These are phyloP conservation scores for Picathartes gymnocephalus DNA, from an alignment of 2,113 vertebrate species.

Conservation along the genomic window DNA sequence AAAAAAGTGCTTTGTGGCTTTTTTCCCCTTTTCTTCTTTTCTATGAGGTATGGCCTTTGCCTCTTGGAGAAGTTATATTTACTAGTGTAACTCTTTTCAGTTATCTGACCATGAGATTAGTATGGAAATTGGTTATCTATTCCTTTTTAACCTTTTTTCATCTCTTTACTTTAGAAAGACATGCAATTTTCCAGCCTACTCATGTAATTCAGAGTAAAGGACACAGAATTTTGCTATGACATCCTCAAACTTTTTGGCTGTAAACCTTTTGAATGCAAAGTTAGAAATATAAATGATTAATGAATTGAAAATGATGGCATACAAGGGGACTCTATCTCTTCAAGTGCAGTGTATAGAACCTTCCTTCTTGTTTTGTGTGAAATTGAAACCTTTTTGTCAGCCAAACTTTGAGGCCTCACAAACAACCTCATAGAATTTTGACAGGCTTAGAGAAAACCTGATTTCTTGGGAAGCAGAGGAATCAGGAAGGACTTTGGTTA, in stretches of 20 bases:
- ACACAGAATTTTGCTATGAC: background rate
- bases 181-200: background rate
- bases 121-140: background rate
- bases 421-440: background rate
- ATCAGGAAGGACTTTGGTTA: background rate
- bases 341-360: background rate
- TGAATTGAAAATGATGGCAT: background rate
- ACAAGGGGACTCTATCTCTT: background rate
- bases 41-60: background rate
- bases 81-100: background rate
- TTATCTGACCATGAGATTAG: background rate
- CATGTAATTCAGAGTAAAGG: background rate
- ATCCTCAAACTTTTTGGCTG: background rate
- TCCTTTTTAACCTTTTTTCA: background rate
- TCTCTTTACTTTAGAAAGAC: background rate
- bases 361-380: background rate
- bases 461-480: background rate
- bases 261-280: background rate
- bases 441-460: background rate
- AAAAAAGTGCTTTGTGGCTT: too few relatives aligned
- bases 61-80: background rate
- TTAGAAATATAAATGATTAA: background rate
- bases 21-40: fast-evolving
- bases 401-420: background rate
- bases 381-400: background rate